phyloP scores from a whole-genome alignment of 2,113 vertebrate species.

The Mustela nigripes region DNA sequence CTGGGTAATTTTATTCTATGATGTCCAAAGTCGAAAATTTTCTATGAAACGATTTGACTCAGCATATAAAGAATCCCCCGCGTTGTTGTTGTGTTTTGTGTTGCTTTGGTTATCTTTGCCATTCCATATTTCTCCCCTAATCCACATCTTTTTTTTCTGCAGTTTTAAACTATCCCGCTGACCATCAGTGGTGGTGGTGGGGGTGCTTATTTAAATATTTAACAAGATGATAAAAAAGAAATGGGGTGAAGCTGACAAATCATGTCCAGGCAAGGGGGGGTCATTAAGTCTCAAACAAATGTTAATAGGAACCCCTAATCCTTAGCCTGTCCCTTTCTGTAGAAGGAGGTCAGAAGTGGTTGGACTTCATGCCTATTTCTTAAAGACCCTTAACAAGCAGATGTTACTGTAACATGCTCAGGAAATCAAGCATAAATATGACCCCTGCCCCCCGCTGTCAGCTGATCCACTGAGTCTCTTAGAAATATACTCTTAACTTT shows the following conservation, averaged over 20 bases:
- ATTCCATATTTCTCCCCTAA: neutral
- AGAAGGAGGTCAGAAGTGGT: slow-evolving; percentile 91
- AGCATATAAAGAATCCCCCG: neutral
- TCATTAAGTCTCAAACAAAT: slow-evolving; percentile 80
- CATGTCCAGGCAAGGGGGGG: slow-evolving; percentile 67
- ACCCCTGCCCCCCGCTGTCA: slow-evolving; percentile 95
- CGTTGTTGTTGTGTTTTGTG: neutral
- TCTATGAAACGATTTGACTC: neutral
- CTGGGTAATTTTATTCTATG: neutral
- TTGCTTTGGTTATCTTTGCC: neutral
- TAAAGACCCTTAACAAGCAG: slow-evolving; percentile 94
- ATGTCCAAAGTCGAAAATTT: neutral
- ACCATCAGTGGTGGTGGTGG: neutral
- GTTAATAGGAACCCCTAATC: slow-evolving; percentile 88
- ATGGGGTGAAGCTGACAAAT: slow-evolving; percentile 77
- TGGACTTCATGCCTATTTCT: slow-evolving; percentile 89
- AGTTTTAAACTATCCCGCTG: slow-evolving; percentile 31
- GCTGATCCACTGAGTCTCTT: slow-evolving; percentile 95
- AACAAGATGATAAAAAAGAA: slow-evolving; percentile 80
- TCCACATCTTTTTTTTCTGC: neutral
- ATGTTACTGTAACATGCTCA: slow-evolving; percentile 98
- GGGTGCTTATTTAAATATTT: slow-evolving; percentile 80
- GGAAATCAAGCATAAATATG: slow-evolving; percentile 95
- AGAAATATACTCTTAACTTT: slow-evolving; percentile 97
- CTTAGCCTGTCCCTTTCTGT: slow-evolving; percentile 83